Conservation (phyloP, 2,797 vertebrate genomes). For the Syngnathus acus region DNA sequence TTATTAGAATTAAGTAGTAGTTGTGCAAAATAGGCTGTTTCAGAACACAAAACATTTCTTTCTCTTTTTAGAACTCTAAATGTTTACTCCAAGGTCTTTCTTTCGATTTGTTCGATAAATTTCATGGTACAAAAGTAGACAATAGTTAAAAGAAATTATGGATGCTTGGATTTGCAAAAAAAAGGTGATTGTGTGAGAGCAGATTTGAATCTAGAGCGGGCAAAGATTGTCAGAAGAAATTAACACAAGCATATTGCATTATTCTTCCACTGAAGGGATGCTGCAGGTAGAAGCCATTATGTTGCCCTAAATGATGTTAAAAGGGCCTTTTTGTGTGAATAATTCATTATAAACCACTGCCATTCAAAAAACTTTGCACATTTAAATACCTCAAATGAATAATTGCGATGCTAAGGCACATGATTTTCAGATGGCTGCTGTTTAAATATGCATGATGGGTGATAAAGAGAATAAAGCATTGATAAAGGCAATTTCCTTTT, state of each 20-base stretch:
- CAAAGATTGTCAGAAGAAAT: constrained; percentile 20
- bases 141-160: background rate
- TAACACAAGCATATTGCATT: background rate
- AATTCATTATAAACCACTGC: constrained; percentile 21
- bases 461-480: background rate
- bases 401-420: constrained; percentile 9
- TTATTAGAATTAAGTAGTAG: background rate
- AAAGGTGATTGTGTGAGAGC: constrained; percentile 6
- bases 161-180: background rate
- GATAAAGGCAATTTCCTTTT: background rate
- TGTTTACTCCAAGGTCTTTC: background rate
- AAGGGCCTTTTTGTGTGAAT: constrained; percentile 23
- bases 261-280: background rate
- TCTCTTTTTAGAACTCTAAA: background rate
- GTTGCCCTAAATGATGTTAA: constrained; percentile 8
- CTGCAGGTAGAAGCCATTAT: constrained; percentile 5
- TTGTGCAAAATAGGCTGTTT: background rate
- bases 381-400: constrained; percentile 22
- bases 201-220: constrained; percentile 2
- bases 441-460: constrained; percentile 3
- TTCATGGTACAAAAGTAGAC: background rate
- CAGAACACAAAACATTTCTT: background rate
- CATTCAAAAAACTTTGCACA: constrained; percentile 23
- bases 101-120: background rate
- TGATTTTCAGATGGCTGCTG: constrained; percentile 2